Evolutionary conservation across 2,888 invertebrate species (phyloP).

Genomic region (Lycaena phlaeas): DNA sequence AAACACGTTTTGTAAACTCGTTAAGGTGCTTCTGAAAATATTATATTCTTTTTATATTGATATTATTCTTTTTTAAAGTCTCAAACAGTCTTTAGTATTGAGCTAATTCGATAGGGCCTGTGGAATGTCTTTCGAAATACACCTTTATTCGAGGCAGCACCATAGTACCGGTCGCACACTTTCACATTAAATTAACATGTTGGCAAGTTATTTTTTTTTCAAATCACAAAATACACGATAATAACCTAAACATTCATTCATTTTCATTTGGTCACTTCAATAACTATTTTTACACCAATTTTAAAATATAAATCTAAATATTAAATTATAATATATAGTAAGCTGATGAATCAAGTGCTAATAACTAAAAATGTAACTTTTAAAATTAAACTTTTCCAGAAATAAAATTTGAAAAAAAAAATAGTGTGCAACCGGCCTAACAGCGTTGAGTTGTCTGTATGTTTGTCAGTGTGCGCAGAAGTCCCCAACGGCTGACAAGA

Average conservation of each 20-base stretch:
- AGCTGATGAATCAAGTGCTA: too few relatives aligned
- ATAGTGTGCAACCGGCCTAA: constrained; percentile 14
- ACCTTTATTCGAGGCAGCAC: constrained; percentile 25
- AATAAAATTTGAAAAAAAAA: too few relatives aligned
- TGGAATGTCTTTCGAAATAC: constrained; percentile 58
- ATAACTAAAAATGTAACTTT: too few relatives aligned
- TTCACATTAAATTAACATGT: not conserved
- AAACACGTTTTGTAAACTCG: constrained; percentile 62
- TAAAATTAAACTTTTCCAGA: too few relatives aligned
- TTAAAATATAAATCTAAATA: too few relatives aligned
- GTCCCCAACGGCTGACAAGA: constrained; percentile 49
- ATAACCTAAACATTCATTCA: not conserved
- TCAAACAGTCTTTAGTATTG: constrained; percentile 67
- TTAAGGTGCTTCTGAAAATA: constrained; percentile 68
- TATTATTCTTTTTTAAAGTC: constrained; percentile 55
- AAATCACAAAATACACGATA: not conserved
- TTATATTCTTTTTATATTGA: constrained; percentile 40
- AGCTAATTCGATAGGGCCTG: constrained; percentile 64
- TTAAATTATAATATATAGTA: too few relatives aligned
- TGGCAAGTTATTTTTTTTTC: not conserved
- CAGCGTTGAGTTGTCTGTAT: constrained; percentile 19
- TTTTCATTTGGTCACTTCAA: not conserved
- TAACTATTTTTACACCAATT: too few relatives aligned
- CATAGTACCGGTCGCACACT: constrained; percentile 15
- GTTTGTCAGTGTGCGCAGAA: constrained; percentile 55